Conservation (phyloP, 2,797 vertebrate genomes). For the Enteromius viviparus region DNA sequence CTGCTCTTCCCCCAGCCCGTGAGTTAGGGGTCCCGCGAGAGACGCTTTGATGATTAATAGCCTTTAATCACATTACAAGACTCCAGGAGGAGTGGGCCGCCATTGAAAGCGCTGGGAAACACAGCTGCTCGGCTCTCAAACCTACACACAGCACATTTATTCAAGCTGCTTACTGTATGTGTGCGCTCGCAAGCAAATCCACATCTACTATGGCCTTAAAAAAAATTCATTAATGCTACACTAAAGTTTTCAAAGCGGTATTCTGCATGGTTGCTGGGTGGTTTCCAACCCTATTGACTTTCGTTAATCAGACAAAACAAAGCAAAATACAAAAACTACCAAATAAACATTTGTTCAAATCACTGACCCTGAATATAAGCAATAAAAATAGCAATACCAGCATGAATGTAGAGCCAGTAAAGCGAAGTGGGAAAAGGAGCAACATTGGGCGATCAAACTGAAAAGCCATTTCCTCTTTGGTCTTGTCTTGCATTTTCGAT, state of each 20-base stretch:
- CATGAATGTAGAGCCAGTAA: neutral
- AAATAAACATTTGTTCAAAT: neutral
- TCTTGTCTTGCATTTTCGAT: neutral
- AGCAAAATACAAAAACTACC: neutral
- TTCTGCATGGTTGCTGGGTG: neutral
- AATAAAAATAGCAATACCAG: neutral
- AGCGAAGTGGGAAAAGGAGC: neutral
- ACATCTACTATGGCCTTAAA: neutral
- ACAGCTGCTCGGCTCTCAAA: slow-evolving; percentile 70
- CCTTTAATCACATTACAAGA: slow-evolving; percentile 87
- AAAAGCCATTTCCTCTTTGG: neutral
- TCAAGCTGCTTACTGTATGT: slow-evolving; percentile 65
- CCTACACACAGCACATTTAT: slow-evolving; percentile 70
- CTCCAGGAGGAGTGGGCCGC: slow-evolving; percentile 79
- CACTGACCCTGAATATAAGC: neutral
- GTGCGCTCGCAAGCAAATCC: slow-evolving; percentile 25
- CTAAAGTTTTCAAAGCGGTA: neutral
- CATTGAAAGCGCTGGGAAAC: slow-evolving; percentile 79
- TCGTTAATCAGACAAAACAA: neutral
- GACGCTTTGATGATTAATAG: slow-evolving; percentile 85
- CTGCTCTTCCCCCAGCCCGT: slow-evolving; percentile 75
- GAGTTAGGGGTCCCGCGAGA: slow-evolving; percentile 81
- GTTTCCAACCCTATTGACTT: neutral
- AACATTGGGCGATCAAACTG: neutral
- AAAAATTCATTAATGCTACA: neutral